These are phyloP conservation scores for Drosophila neoperkinsi DNA, from an alignment of 2,888 invertebrate genomes.

Conservation along the genomic window DNA sequence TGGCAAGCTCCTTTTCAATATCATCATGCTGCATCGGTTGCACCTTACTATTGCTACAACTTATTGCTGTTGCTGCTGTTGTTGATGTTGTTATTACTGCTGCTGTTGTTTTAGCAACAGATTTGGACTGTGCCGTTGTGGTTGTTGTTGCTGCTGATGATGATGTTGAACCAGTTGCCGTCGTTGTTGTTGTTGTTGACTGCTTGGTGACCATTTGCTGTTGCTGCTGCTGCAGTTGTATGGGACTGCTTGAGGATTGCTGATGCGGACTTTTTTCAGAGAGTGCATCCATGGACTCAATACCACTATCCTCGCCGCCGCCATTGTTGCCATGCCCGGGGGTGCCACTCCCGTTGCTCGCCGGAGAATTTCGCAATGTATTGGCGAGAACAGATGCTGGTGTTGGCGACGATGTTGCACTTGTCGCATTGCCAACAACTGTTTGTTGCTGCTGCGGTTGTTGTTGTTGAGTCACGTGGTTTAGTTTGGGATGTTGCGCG, in stretches of 20 bases:
- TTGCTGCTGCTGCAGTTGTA: slow-evolving; percentile 49
- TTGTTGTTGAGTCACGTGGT: slow-evolving; percentile 27
- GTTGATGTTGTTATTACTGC: slow-evolving; percentile 11
- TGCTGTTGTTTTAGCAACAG: slow-evolving; percentile 4
- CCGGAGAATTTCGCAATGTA: slow-evolving; percentile 84
- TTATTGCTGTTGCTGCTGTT: slow-evolving; percentile 28
- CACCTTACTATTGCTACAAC: slow-evolving; percentile 26
- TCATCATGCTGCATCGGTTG: slow-evolving; percentile 66
- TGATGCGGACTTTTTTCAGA: slow-evolving; percentile 96
- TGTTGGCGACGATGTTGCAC: slow-evolving; percentile 45
- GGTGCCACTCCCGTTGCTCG: slow-evolving; percentile 86
- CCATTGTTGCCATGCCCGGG: slow-evolving; percentile 81
- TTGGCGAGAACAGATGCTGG: slow-evolving; percentile 57
- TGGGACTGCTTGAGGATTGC: slow-evolving; percentile 89
- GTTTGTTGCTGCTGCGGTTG: slow-evolving; percentile 15
- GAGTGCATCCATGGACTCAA: slow-evolving; percentile 97
- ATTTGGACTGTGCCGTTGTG: slow-evolving; percentile 27
- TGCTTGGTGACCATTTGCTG: slow-evolving; percentile 34
- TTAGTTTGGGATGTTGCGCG: slow-evolving; percentile 28
- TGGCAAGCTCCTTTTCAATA: slow-evolving; percentile 90
- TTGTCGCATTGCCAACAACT: slow-evolving; percentile 11
- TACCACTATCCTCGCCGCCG: slow-evolving; percentile 94
- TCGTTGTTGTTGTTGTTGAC: slow-evolving; percentile 9
- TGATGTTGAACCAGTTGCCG: slow-evolving; percentile 4
- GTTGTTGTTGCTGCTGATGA: slow-evolving; percentile 14